Evolutionary conservation across 2,888 invertebrate genomes (phyloP).

Genomic region (Synergus laeviventris): DNA sequence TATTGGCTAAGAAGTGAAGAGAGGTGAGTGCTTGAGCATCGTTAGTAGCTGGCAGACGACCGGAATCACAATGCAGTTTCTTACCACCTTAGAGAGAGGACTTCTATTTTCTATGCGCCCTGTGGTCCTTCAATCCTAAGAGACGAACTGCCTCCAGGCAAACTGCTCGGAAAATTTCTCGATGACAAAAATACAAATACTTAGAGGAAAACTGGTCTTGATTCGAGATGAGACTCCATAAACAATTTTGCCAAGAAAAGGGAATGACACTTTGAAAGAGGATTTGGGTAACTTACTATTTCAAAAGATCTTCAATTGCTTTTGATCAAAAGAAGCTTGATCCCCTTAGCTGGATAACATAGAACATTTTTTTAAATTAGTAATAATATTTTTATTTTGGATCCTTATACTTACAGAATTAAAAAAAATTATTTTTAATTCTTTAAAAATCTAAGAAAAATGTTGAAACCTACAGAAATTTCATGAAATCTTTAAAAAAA

Average conservation of each 20-base stretch:
- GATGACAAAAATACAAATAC: constrained; percentile 16
- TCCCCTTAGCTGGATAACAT: no score
- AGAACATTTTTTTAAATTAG: no score
- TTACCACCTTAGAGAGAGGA: constrained; percentile 63
- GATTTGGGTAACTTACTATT: no score
- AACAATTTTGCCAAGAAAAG: neutral
- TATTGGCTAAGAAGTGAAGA: constrained; percentile 75
- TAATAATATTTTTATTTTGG: no score
- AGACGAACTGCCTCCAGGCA: constrained; percentile 51
- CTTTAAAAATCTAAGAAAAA: no score
- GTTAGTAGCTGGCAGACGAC: constrained; percentile 73
- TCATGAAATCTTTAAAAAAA: no score
- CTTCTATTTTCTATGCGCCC: constrained; percentile 64
- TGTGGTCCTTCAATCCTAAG: constrained; percentile 61
- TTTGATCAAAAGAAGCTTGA: no score
- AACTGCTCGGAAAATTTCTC: constrained; percentile 39
- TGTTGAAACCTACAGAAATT: no score
- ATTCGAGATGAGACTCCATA: constrained; percentile 53
- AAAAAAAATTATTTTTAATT: no score
- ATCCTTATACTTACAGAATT: no score
- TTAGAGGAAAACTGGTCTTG: constrained; percentile 42
- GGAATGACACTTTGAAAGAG: neutral
- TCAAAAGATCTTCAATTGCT: no score
- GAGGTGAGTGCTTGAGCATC: constrained; percentile 68
- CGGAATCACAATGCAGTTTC: constrained; percentile 75